phyloP scores from a whole-genome alignment of 2,113 vertebrate genomes.

The Campylomormyrus numenius region DNA sequence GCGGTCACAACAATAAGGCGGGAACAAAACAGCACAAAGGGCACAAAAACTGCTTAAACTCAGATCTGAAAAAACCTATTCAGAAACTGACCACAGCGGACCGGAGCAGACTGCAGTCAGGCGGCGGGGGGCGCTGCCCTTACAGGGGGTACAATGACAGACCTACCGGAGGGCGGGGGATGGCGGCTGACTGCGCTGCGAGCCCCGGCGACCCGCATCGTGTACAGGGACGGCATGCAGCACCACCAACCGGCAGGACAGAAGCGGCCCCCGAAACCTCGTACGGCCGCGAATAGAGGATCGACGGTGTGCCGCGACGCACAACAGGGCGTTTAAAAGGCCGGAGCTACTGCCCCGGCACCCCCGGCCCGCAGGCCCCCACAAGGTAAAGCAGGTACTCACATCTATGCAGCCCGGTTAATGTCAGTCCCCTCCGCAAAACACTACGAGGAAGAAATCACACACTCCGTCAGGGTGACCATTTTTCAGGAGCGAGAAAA shows the following conservation, averaged over 20 bases:
- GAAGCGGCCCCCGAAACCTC: not conserved
- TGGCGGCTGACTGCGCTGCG: not conserved
- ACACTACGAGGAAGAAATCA: not conserved
- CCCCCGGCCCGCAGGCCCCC: not conserved
- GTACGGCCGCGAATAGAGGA: not conserved
- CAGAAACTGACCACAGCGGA: not conserved
- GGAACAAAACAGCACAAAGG: not conserved
- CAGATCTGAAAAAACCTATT: not conserved
- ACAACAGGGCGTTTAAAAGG: not conserved
- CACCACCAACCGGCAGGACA: not conserved
- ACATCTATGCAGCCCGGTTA: slow-evolving; percentile 23
- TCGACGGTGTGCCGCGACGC: not conserved
- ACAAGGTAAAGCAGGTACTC: slow-evolving; percentile 11
- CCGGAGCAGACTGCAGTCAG: not conserved
- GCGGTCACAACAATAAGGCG: not conserved
- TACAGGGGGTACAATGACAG: not conserved
- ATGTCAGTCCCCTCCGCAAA: not conserved
- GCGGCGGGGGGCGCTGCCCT: not conserved
- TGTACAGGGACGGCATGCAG: not conserved
- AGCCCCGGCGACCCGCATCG: not conserved
- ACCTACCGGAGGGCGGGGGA: not conserved
- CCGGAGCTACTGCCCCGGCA: not conserved
- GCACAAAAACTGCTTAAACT: not conserved
- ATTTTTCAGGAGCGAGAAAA: not conserved
- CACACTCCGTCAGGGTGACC: not conserved